These are phyloP conservation scores for Macrophya alboannulata DNA, from an alignment of 2,888 invertebrate species.

Conservation along the genomic window DNA sequence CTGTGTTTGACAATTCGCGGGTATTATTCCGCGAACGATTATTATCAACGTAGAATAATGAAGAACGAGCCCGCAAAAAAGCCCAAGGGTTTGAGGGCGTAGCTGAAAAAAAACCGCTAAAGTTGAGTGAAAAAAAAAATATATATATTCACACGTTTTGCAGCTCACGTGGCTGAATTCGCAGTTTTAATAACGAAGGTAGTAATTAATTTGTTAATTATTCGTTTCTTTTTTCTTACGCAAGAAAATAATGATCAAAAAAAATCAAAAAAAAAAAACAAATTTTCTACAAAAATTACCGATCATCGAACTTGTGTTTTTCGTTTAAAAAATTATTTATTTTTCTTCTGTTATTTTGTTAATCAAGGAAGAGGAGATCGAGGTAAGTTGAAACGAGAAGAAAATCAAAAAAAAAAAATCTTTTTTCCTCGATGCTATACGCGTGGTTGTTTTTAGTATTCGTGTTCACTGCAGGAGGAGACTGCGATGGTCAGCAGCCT, in stretches of 20 bases:
- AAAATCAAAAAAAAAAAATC: neutral
- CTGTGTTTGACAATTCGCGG: no score
- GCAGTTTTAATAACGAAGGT: neutral
- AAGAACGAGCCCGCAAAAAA: neutral
- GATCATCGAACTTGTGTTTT: neutral
- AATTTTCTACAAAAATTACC: neutral
- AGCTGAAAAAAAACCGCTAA: neutral
- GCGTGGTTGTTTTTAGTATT: neutral
- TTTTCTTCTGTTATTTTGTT: neutral
- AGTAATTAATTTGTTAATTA: neutral
- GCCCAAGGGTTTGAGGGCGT: no score
- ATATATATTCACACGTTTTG: neutral
- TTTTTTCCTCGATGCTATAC: no score
- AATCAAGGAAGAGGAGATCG: neutral
- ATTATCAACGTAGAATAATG: no score
- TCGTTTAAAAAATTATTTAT: neutral
- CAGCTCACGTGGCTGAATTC: no score
- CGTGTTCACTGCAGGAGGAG: neutral
- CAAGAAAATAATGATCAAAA: neutral
- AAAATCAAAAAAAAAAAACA: neutral
- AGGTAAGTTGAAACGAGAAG: neutral
- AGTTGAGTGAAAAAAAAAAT: neutral
- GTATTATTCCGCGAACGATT: no score
- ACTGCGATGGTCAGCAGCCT: neutral
- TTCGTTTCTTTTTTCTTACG: no score